Conservation (phyloP, 2,113 vertebrate genomes). For the Salvelinus namaycush region DNA sequence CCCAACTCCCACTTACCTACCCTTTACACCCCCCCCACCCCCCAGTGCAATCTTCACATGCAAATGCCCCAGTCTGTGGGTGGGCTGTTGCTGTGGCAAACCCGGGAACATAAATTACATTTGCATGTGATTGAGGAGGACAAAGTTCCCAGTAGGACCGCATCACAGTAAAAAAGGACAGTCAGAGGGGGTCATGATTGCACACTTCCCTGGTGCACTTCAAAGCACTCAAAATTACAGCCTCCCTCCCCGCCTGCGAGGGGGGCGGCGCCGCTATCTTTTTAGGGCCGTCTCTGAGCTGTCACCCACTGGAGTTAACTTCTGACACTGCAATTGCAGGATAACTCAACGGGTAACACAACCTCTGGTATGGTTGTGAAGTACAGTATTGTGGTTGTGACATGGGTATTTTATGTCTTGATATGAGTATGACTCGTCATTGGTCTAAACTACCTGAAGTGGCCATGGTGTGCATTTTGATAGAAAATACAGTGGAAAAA, state of each 20-base stretch:
- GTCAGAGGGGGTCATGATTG: slow-evolving; percentile 39
- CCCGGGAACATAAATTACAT: slow-evolving; percentile 55
- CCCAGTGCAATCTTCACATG: slow-evolving; percentile 47
- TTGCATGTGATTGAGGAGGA: slow-evolving; percentile 54
- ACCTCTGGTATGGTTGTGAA: no score
- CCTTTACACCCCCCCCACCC: neutral
- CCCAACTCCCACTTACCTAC: neutral
- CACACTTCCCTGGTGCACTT: slow-evolving; percentile 26
- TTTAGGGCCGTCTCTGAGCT: neutral
- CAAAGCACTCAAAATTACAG: slow-evolving; percentile 1
- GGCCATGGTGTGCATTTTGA: no score
- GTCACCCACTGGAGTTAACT: neutral
- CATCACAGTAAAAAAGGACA: slow-evolving; percentile 27
- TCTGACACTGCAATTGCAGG: no score
- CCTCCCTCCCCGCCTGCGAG: neutral
- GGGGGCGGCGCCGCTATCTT: neutral
- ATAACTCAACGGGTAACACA: no score
- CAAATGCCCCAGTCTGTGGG: slow-evolving; percentile 51
- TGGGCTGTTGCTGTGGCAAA: slow-evolving; percentile 37
- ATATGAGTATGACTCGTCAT: no score
- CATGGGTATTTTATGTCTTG: no score
- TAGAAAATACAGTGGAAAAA: no score
- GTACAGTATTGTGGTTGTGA: no score
- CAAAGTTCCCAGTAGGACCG: slow-evolving; percentile 17
- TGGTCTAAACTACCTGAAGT: no score